Evolutionary conservation across 2,113 vertebrate species (phyloP).

Genomic region (Eleginops maclovinus): DNA sequence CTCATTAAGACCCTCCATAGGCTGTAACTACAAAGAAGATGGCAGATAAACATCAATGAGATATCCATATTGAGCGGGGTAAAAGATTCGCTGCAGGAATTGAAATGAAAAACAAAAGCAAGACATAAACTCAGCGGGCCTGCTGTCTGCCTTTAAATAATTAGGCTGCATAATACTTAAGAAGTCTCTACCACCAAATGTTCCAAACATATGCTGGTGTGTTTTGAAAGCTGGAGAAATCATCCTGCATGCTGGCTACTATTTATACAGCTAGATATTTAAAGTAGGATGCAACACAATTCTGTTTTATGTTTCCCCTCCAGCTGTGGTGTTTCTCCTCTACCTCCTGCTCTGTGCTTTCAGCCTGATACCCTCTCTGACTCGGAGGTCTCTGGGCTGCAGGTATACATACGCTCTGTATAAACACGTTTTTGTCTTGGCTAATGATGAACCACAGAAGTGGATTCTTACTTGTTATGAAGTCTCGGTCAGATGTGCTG

Average conservation of each 20-base stretch:
- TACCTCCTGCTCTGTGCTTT: neutral
- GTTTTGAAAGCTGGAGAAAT: neutral
- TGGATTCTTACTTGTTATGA: neutral
- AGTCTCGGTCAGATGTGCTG: neutral
- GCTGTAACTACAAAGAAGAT: neutral
- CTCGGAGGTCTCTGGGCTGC: neutral
- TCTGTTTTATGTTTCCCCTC: no score
- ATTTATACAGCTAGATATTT: neutral
- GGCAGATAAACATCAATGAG: constrained; percentile 7
- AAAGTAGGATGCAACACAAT: no score
- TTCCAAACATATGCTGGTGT: neutral
- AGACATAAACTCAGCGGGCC: constrained; percentile 7
- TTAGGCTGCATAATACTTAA: neutral
- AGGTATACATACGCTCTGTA: neutral
- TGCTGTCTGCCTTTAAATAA: neutral
- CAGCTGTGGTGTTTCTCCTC: neutral
- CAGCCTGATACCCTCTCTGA: neutral
- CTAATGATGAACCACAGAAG: neutral
- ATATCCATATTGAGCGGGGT: neutral
- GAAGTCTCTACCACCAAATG: neutral
- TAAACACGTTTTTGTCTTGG: neutral
- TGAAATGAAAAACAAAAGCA: constrained; percentile 2
- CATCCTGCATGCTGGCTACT: neutral
- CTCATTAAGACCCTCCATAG: neutral
- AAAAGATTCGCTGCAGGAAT: neutral